Percentiles rank a stretch among this genome's conserved stretches.
Evolutionary conservation across 2,888 invertebrate species (phyloP).

Genomic region (Helobdella robusta): DNA sequence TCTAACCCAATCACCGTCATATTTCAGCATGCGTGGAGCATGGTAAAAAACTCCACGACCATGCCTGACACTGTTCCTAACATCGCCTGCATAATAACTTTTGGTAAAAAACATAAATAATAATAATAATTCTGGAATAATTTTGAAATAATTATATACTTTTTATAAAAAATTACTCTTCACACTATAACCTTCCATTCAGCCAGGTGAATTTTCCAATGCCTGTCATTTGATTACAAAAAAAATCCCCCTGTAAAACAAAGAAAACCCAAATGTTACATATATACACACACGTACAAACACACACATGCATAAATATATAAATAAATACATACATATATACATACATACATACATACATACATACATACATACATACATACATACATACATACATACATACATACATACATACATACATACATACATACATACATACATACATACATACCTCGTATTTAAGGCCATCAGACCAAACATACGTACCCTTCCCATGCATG

Average conservation of each 20-base stretch:
- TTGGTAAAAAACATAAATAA: background rate
- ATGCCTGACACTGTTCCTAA: constrained; percentile 46
- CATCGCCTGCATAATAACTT: constrained; percentile 48
- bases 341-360: no score
- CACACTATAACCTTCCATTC: constrained; percentile 40
- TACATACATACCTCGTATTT: constrained; percentile 41
- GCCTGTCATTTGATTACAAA: constrained; percentile 46
- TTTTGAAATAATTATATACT: background rate
- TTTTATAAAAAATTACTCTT: background rate
- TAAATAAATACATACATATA: no score
- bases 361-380: no score
- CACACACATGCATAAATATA: no score
- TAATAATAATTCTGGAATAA: background rate
- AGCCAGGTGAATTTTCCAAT: constrained; percentile 47
- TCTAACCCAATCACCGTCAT: constrained; percentile 46
- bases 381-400: no score
- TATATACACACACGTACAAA: no score
- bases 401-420: no score
- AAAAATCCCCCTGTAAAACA: constrained; percentile 46
- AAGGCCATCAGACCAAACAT: constrained; percentile 48
- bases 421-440: no score
- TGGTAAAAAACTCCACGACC: constrained; percentile 45
- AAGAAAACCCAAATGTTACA: no score
- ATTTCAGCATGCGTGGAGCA: constrained; percentile 40
- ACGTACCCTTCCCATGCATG: constrained; percentile 50